phyloP scores from a whole-genome alignment of 1,140 invertebrate genomes.

The Cotesia typhae region DNA sequence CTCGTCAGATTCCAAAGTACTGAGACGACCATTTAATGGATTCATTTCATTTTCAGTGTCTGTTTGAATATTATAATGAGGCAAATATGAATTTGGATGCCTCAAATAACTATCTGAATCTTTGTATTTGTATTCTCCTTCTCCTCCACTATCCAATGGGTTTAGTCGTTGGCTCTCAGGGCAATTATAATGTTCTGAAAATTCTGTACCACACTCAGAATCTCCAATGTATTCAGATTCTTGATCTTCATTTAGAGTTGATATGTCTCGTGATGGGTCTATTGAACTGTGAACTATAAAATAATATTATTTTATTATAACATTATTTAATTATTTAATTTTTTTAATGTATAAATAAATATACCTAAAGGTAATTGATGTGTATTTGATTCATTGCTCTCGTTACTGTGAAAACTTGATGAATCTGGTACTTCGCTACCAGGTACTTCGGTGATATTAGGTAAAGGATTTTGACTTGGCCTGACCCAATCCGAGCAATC shows the following conservation, averaged over 20 bases:
- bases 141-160: conserved; percentile 72
- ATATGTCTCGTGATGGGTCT: conserved; percentile 72
- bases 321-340: not conserved
- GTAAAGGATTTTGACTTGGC: conserved; percentile 81
- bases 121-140: conserved; percentile 66
- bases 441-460: conserved; percentile 91
- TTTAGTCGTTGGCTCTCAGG: conserved; percentile 70
- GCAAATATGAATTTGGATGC: conserved; percentile 87
- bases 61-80: conserved; percentile 76
- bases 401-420: conserved; percentile 87
- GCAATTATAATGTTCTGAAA: conserved; percentile 69
- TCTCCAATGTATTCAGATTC: conserved; percentile 78
- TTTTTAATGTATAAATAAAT: not conserved
- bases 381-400: conserved; percentile 81
- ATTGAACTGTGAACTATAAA: conserved; percentile 62
- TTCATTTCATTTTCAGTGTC: conserved; percentile 72
- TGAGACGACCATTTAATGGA: conserved; percentile 63
- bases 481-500: conserved; percentile 95
- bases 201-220: conserved; percentile 72
- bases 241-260: conserved; percentile 75
- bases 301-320: not conserved
- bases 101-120: conserved; percentile 77
- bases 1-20: conserved; percentile 61
- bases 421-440: conserved; percentile 91
- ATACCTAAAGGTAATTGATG: conserved; percentile 67